phyloP scores from a whole-genome alignment of 2,888 invertebrate genomes.

The Thelaira solivaga region DNA sequence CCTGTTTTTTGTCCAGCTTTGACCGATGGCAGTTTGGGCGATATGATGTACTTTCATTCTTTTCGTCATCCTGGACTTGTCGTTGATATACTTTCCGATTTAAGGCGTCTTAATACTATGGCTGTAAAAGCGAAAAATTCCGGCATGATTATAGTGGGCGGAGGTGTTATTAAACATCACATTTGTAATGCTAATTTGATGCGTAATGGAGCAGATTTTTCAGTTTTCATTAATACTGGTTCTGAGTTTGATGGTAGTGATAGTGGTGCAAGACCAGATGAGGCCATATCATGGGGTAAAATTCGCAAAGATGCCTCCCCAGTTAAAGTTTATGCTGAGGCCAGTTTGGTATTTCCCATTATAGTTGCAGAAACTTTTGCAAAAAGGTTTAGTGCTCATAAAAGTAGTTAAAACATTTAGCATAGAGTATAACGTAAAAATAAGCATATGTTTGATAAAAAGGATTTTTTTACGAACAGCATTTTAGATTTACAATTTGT shows the following conservation, averaged over 20 bases:
- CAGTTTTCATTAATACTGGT: conserved; percentile 96
- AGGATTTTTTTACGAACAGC: no score
- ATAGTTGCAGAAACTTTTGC: conserved; percentile 98
- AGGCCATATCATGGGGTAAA: conserved; percentile 99
- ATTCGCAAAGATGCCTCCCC: conserved; percentile 91
- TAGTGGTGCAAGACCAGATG: conserved; percentile 97
- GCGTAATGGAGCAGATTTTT: conserved; percentile 98
- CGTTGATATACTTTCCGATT: conserved; percentile 94
- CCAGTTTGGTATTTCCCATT: conserved; percentile 94
- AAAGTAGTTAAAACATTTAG: background rate
- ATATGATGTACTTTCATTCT: conserved; percentile 99
- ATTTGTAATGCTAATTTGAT: conserved; percentile 99
- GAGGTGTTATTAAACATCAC: conserved; percentile 98
- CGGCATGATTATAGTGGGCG: conserved; percentile 98
- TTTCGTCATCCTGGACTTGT: conserved; percentile 94
- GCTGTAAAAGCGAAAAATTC: conserved; percentile 94
- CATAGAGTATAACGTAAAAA: background rate
- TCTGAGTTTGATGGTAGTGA: conserved; percentile 99
- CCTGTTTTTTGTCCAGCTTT: conserved; percentile 98
- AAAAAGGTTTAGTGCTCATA: conserved; percentile 76
- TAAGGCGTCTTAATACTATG: conserved; percentile 93
- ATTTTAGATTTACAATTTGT: no score
- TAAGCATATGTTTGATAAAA: no score
- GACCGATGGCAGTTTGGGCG: conserved; percentile 97
- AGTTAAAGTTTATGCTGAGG: conserved; percentile 96